Evolutionary conservation across 1,140 invertebrate species (phyloP).

Genomic region (Trachelipus rathkii): DNA sequence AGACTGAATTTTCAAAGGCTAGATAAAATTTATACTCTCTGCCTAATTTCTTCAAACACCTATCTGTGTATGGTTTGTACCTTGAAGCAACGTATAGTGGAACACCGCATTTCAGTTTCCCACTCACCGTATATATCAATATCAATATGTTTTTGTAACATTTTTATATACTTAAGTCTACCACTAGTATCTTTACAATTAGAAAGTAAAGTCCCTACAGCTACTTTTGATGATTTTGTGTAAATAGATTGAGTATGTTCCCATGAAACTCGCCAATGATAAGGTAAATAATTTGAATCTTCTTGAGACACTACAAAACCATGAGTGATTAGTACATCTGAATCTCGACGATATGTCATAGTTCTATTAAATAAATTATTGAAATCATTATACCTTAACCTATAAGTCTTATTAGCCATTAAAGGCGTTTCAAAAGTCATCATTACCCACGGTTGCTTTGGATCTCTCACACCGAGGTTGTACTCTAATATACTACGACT

Average conservation of each 20-base stretch:
- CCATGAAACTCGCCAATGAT: conserved; percentile 18
- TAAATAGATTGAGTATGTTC: conserved; percentile 52
- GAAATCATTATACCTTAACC: background rate
- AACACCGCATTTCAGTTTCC: conserved; percentile 65
- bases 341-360: conserved; percentile 50
- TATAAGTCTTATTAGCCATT: background rate
- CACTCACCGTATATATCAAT: conserved; percentile 92
- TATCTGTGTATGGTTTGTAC: conserved; percentile 27
- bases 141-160: conserved; percentile 74
- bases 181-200: conserved; percentile 86
- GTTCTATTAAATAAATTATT: conserved; percentile 51
- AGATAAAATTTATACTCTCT: conserved; percentile 51
- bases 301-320: conserved; percentile 38
- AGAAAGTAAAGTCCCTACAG: conserved; percentile 81
- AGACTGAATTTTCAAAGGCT: conserved; percentile 54
- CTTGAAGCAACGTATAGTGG: conserved; percentile 8
- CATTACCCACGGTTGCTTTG: conserved; percentile 16
- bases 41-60: conserved; percentile 45
- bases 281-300: conserved; percentile 24
- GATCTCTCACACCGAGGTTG: background rate
- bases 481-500: background rate
- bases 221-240: conserved; percentile 78
- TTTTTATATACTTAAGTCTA: conserved; percentile 76
- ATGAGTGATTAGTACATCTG: conserved; percentile 47
- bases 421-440: conserved; percentile 13